A percentile compares a stretch with the other conserved stretches of the same genome.
phyloP scores from a whole-genome alignment of 2,888 invertebrate genomes.

The Luperina testacea region DNA sequence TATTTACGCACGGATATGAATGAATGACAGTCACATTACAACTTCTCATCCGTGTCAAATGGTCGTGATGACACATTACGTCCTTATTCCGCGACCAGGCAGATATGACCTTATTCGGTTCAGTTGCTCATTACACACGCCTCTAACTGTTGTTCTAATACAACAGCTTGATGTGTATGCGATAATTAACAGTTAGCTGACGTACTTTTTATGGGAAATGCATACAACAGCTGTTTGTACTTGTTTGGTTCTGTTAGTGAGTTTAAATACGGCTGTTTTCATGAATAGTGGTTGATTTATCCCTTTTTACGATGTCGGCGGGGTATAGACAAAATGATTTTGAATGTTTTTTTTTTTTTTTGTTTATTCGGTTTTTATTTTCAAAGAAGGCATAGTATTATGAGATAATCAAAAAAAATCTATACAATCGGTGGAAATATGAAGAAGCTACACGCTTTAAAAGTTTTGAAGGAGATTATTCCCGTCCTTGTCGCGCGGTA shows the following conservation, averaged over 20 bases:
- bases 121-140: conserved; percentile 36
- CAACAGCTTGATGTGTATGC: conserved; percentile 58
- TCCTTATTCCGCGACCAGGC: conserved; percentile 25
- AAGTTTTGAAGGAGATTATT: too few relatives aligned
- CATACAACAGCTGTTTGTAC: conserved; percentile 48
- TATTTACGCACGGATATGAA: conserved; percentile 4
- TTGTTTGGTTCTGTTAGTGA: conserved; percentile 5
- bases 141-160: conserved; percentile 57
- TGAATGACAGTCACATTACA: conserved; percentile 6
- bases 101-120: conserved; percentile 42
- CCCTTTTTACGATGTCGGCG: neutral
- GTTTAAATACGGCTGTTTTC: conserved; percentile 3
- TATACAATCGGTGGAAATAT: too few relatives aligned
- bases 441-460: too few relatives aligned
- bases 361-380: neutral
- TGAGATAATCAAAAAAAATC: too few relatives aligned
- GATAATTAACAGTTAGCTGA: conserved; percentile 64
- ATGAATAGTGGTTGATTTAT: neutral
- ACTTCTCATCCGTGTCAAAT: conserved; percentile 12
- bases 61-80: conserved; percentile 21
- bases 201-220: conserved; percentile 54
- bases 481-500: too few relatives aligned
- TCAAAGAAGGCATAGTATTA: too few relatives aligned
- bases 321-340: neutral
- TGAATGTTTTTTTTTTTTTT: too few relatives aligned